Conservation (phyloP, 2,888 invertebrate species). For the Plemyria rubiginata region DNA sequence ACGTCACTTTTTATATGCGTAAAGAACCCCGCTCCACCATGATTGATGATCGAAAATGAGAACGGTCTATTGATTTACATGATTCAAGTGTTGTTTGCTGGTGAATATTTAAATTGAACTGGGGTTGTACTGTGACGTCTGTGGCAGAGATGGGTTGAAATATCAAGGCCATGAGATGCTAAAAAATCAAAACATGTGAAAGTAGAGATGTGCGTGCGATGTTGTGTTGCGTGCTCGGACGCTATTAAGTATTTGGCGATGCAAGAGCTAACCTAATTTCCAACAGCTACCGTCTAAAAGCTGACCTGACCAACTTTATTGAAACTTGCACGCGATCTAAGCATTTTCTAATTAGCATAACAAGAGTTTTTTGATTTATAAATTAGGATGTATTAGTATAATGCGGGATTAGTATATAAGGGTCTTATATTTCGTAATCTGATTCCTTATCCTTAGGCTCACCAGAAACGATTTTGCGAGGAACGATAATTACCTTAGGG, state of each 20-base stretch:
- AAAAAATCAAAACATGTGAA: conserved; percentile 45
- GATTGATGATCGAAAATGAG: conserved; percentile 64
- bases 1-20: conserved; percentile 73
- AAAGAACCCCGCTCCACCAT: conserved; percentile 56
- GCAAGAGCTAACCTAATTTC: conserved; percentile 58
- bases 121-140: too few species aligned
- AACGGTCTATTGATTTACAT: conserved; percentile 70
- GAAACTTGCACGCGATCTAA: conserved; percentile 60
- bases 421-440: conserved; percentile 30
- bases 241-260: conserved; percentile 53
- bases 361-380: conserved; percentile 30
- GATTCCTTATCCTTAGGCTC: conserved; percentile 30
- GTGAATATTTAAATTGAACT: conserved; percentile 16
- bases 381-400: conserved; percentile 37
- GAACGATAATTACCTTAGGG: conserved; percentile 37
- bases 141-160: neutral
- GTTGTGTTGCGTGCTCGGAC: conserved; percentile 62
- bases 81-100: conserved; percentile 56
- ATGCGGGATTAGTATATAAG: conserved; percentile 29
- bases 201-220: conserved; percentile 49
- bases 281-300: conserved; percentile 75
- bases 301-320: conserved; percentile 57
- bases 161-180: conserved; percentile 18
- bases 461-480: conserved; percentile 29
- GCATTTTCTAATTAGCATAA: conserved; percentile 35